Evolutionary conservation across 2,888 invertebrate species (phyloP), one percentile per base, ranked within the genome.

Genomic region (Theristus sp.): DNA sequence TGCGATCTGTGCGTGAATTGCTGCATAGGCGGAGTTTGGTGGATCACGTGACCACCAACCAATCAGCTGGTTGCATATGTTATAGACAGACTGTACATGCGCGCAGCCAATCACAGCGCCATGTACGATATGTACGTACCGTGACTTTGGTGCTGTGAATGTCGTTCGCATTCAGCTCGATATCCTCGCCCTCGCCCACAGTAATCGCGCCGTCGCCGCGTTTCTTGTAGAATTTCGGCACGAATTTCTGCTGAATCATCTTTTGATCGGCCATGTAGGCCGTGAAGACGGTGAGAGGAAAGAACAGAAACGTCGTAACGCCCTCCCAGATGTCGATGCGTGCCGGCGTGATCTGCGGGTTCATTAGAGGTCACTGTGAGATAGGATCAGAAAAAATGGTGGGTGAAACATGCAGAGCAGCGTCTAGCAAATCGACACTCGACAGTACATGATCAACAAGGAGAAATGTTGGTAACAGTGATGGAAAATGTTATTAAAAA

Each of bases 291-390:
- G 94, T 96, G 30, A 87, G 82, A 1, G 98, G 98, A 79, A 98
- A 98, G 80, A 94, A 94, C 55, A 86, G 76, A 76, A 99, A 90
- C 1, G 98, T 99, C 52, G 98, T 78, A 27, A 91, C 75, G 0
- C 89, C 93, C 77, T 98, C 98, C 96, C 96, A 98, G n/a, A 96
- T 85, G 68, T 93, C 87, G 13, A 94, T 86, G 13, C 83, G 83
- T 28, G 86, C 87, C 0, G 85, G 85, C 28, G 17, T 20, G 24
- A n/a, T 24, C 13, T 10, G 13, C n/a, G 24, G 17, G 26, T 10
- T 10, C 13, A 54, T 54, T 13, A 17, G n/a, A n/a, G 24, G n/a
- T 25, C 17, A 17, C 10, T 54, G 24, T 13, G 54, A 54, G 24
- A 54, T 25, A 17, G n/a, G 24, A 54, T 10, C 54, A 54, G 26